Evolutionary conservation across 2,888 invertebrate genomes (phyloP).

Genomic region (Perizoma affinitatum): DNA sequence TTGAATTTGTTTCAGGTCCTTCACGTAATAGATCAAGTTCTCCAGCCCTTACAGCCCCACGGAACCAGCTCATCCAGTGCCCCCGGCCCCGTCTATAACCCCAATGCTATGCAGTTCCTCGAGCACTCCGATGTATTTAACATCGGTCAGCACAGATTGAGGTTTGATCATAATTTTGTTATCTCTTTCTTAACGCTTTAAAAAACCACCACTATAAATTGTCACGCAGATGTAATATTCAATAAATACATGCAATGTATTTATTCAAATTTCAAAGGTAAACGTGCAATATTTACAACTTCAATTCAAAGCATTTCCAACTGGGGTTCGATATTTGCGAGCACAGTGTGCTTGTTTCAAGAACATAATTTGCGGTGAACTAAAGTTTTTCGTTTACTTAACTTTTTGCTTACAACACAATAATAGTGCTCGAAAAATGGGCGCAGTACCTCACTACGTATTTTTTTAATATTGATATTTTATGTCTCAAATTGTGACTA

Average conservation of each 20-base stretch:
- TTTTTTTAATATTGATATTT: no score
- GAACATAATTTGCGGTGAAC: slow-evolving; percentile 48
- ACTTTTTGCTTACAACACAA: slow-evolving; percentile 26
- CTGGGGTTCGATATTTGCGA: slow-evolving; percentile 36
- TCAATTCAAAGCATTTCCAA: no score
- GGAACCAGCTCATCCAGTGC: slow-evolving; percentile 84
- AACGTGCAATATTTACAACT: no score
- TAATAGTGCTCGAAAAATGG: slow-evolving; percentile 1
- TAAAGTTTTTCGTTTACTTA: slow-evolving; percentile 50
- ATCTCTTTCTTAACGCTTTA: no score
- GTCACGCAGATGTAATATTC: no score
- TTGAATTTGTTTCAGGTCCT: slow-evolving; percentile 85
- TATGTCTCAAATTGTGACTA: no score
- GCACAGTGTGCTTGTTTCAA: slow-evolving; percentile 56
- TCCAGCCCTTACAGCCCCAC: slow-evolving; percentile 89
- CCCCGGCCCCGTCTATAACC: slow-evolving; percentile 88
- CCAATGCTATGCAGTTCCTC: slow-evolving; percentile 91
- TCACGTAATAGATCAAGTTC: slow-evolving; percentile 94
- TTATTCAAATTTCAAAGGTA: no score
- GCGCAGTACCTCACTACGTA: not conserved
- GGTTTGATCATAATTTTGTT: slow-evolving; percentile 74
- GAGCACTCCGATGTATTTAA: slow-evolving; percentile 90
- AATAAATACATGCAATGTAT: no score
- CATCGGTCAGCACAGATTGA: slow-evolving; percentile 88
- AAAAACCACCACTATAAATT: no score